Conservation (phyloP, 2,797 vertebrate species). For the Hydrolagus colliei region DNA sequence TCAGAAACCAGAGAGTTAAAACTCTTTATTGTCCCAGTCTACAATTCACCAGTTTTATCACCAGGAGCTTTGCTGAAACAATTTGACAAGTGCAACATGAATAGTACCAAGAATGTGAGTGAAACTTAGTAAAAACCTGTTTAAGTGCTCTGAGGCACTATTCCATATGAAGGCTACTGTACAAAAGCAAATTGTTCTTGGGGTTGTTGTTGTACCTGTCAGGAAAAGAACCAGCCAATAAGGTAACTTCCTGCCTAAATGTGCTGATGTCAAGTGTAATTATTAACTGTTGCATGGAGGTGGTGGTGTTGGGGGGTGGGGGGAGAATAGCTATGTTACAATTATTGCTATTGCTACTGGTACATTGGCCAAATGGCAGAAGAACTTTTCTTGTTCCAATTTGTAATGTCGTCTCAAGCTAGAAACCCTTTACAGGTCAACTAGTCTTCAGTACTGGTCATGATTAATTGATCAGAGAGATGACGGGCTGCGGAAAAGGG, state of each 20-base stretch:
- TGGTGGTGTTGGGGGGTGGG: neutral
- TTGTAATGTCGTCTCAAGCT: neutral
- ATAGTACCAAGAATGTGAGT: too few relatives aligned
- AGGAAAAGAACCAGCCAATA: neutral
- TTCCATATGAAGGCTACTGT: too few relatives aligned
- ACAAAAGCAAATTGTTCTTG: too few relatives aligned
- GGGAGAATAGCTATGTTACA: neutral
- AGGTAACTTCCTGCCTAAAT: conserved; percentile 10
- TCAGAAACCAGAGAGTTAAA: too few relatives aligned
- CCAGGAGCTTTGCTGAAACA: too few relatives aligned
- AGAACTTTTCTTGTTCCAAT: neutral
- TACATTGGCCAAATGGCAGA: conserved; percentile 2
- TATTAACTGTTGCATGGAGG: neutral
- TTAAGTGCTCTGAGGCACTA: too few relatives aligned
- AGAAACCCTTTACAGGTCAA: conserved; percentile 16
- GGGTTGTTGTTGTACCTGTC: too few relatives aligned
- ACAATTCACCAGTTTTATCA: too few relatives aligned
- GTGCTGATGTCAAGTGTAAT: conserved; percentile 16
- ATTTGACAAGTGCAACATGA: too few relatives aligned
- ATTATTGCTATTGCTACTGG: conserved; percentile 1
- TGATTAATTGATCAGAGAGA: conserved; percentile 4
- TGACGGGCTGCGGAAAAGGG: neutral
- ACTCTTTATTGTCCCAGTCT: too few relatives aligned
- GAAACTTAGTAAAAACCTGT: too few relatives aligned
- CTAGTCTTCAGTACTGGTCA: neutral